A percentile compares a stretch with the other conserved stretches of the same genome.
These are phyloP conservation scores for Hyles euphorbiae DNA, from an alignment of 1,140 invertebrate genomes.

Conservation along the genomic window DNA sequence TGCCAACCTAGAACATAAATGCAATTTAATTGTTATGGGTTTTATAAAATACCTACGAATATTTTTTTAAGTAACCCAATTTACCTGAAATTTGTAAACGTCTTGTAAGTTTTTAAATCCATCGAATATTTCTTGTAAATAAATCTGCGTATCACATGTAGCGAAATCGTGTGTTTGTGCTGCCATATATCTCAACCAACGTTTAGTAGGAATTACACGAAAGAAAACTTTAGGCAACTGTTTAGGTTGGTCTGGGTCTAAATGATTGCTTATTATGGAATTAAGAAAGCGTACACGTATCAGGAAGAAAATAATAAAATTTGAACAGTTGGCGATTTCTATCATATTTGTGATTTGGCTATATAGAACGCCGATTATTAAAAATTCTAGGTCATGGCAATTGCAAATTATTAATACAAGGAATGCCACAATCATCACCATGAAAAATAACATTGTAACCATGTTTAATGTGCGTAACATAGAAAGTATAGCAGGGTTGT, in stretches of 20 bases:
- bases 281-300: conserved; percentile 41
- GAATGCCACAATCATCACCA: conserved; percentile 1
- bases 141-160: conserved; percentile 31
- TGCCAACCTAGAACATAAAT: conserved; percentile 4
- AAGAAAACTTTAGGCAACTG: neutral
- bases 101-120: conserved; percentile 29
- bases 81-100: conserved; percentile 34
- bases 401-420: neutral
- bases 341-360: conserved; percentile 23
- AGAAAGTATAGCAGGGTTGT: conserved; percentile 20
- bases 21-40: neutral
- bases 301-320: conserved; percentile 38
- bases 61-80: conserved; percentile 1
- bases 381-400: neutral
- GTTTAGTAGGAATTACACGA: conserved; percentile 18
- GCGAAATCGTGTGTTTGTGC: conserved; percentile 29
- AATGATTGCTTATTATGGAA: conserved; percentile 36
- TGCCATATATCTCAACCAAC: conserved; percentile 26
- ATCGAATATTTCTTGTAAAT: conserved; percentile 37
- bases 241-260: conserved; percentile 3
- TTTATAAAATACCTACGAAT: no score
- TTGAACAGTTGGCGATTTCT: conserved; percentile 36
- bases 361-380: conserved; percentile 19
- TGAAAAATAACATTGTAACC: conserved; percentile 11
- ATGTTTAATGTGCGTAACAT: conserved; percentile 24